Evolutionary conservation across 2,113 vertebrate species (phyloP).

Genomic region (Pagrus major): DNA sequence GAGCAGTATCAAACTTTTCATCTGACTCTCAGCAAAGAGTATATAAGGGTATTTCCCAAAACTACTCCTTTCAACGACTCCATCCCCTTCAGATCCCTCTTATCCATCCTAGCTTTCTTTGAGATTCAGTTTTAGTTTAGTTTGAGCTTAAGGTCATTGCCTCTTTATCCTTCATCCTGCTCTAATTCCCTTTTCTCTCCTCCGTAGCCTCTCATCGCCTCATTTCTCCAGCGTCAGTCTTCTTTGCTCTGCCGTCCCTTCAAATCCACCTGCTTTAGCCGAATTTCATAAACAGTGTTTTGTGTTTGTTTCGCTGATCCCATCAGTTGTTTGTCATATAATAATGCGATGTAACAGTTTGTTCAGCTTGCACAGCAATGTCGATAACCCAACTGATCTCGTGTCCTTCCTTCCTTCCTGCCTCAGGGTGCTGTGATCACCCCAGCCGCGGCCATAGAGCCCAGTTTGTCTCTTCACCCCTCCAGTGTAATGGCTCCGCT

Average conservation of each 20-base stretch:
- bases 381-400: background rate
- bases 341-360: background rate
- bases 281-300: background rate
- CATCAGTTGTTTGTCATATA: background rate
- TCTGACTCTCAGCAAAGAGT: background rate
- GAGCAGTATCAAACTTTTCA: background rate
- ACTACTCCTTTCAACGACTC: background rate
- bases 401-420: slow-evolving; percentile 38
- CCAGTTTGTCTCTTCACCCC: slow-evolving; percentile 97
- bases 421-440: slow-evolving; percentile 97
- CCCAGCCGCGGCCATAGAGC: slow-evolving; percentile 91
- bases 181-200: background rate
- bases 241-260: background rate
- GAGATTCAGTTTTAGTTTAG: background rate
- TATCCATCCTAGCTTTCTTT: background rate
- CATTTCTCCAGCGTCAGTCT: background rate
- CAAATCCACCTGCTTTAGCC: background rate
- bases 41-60: background rate
- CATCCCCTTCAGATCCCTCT: background rate
- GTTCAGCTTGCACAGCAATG: background rate
- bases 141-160: background rate
- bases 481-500: slow-evolving; percentile 97
- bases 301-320: background rate
- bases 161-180: background rate
- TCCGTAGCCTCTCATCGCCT: background rate